These are phyloP conservation scores for Dicrurus megarhynchus DNA, from an alignment of 2,113 vertebrate species.

Conservation along the genomic window DNA sequence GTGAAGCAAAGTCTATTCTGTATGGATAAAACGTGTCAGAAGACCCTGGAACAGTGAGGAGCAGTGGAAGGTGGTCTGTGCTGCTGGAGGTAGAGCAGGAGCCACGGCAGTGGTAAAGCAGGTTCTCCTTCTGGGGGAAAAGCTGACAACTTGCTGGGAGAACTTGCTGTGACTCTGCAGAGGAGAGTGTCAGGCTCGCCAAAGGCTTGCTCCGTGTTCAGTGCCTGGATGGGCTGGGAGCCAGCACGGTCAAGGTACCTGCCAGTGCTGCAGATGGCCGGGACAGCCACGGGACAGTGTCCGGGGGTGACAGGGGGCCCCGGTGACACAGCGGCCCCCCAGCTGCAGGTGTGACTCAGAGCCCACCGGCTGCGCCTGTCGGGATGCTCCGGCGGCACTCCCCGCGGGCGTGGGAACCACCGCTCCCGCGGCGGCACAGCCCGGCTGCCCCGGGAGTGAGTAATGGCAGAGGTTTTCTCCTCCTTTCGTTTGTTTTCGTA, in stretches of 20 bases:
- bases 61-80: not conserved
- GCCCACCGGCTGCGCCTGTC: not conserved
- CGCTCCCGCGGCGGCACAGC: fast-evolving
- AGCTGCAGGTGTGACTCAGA: not conserved
- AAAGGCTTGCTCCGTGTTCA: fast-evolving
- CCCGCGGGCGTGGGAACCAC: fast-evolving
- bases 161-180: fast-evolving
- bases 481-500: not conserved
- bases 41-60: not conserved
- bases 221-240: not conserved
- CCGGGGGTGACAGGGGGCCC: not conserved
- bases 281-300: fast-evolving
- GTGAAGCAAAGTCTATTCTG: not conserved
- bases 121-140: not conserved
- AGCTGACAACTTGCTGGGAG: not conserved
- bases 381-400: not conserved
- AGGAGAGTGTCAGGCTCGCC: fast-evolving
- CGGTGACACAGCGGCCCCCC: not conserved
- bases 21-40: not conserved
- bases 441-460: not conserved
- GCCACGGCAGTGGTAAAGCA: not conserved
- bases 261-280: not conserved
- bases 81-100: not conserved
- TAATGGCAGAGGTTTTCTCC: not conserved
- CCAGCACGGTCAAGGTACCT: not conserved